These are phyloP conservation scores for Botia almorhae DNA, from an alignment of 2,797 vertebrate species.

Conservation along the genomic window DNA sequence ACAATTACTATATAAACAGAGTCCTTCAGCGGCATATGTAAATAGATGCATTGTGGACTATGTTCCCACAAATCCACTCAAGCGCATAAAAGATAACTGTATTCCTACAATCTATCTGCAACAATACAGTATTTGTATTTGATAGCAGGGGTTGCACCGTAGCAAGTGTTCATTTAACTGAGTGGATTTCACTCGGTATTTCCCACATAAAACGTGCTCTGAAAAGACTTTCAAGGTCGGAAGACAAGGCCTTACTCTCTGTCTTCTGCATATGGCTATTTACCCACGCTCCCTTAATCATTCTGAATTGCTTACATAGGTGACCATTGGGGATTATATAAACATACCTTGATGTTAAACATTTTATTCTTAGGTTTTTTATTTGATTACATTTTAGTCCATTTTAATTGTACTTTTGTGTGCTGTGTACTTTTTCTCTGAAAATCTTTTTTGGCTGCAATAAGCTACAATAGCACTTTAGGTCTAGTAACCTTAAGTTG, in stretches of 20 bases:
- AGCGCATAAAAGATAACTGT: neutral
- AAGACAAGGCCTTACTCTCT: slow-evolving; percentile 44
- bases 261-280: slow-evolving; percentile 50
- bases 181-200: slow-evolving; percentile 49
- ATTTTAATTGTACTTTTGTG: too few species aligned
- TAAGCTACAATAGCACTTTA: too few species aligned
- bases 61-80: neutral
- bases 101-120: neutral
- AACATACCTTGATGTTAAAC: too few species aligned
- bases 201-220: slow-evolving; percentile 41
- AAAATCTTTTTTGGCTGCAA: too few species aligned
- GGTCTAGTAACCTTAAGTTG: too few species aligned
- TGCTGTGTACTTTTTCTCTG: too few species aligned
- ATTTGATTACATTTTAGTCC: too few species aligned
- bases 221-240: slow-evolving; percentile 50
- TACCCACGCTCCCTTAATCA: slow-evolving; percentile 45
- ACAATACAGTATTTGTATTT: slow-evolving; percentile 7
- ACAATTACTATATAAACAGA: neutral
- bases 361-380: too few species aligned
- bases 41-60: neutral
- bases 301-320: neutral
- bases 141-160: neutral
- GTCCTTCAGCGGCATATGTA: neutral
- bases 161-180: slow-evolving; percentile 51
- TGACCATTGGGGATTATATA: too few species aligned